Base-by-base conservation (phyloP, 2,797 vertebrate species). In the Podarcis lilfordi region DNA sequence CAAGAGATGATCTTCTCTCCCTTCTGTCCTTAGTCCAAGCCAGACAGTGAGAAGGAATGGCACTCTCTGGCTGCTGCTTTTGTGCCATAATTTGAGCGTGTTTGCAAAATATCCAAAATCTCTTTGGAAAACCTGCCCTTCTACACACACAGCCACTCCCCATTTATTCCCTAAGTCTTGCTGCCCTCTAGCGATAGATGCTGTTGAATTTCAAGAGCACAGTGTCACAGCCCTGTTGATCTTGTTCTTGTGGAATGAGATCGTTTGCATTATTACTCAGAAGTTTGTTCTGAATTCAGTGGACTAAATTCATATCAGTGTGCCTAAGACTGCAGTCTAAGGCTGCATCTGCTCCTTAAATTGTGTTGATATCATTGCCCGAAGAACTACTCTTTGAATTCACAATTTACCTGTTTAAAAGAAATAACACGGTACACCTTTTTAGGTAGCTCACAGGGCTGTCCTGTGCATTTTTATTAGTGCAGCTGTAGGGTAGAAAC, bases 111-210 rank as follows among this genome's bases (percentile, higher is more conserved):
- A 15, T 55, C 13, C 50, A 55, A 50, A 50, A 55, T 55, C 50
- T 55, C 50, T 55, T 55, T 11, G 29, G 21, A 69, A 29, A 69
- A 71, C n/a, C 29, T 71, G 69, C 69, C 69, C n/a, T 71, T 71
- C 29, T 17, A 15, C 72, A 27, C 27, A 21, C 17, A 17, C 13
- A 23, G 8, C 35, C 8, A 85, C 11, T 0, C 0, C 59, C 8
- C 3, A 32, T 72, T 78, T 84, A 96, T 95, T 94, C 74, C 82
- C 89, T 93, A 94, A 32, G 8, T 90, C 89, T 82, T 95, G 86
- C 93, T 96, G 96, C 89, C 95, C 94, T 91, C 97, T 96, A 94
- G 91, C 89, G 97, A 95, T 23, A 13, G 13, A 89, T 35, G 37
- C 71, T 87, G 5, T 0, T 40, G 89, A 69, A 68, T 8, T 1